A percentile compares a stretch with the other conserved stretches of the same genome.
Evolutionary conservation across 2,888 invertebrate genomes (phyloP).

Genomic region (Sinhomidia bicolor): DNA sequence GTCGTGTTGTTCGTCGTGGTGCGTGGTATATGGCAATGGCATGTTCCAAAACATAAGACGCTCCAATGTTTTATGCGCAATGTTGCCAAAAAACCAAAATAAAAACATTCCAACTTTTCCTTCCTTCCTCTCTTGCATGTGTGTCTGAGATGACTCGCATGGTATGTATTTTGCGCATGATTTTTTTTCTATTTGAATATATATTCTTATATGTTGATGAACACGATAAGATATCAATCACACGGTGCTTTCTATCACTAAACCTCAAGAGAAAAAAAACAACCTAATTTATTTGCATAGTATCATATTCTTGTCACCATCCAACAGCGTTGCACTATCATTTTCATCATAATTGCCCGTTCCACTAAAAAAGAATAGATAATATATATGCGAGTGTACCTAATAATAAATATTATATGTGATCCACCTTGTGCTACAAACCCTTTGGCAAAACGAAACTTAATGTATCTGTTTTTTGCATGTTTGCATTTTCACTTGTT

Average conservation of each 20-base stretch:
- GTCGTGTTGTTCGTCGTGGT: not conserved
- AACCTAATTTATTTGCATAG: slow-evolving; percentile 41
- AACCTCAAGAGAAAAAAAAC: not conserved
- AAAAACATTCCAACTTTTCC: slow-evolving; percentile 21
- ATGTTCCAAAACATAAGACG: slow-evolving; percentile 20
- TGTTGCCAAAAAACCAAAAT: slow-evolving; percentile 45
- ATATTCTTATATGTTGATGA: too few relatives aligned
- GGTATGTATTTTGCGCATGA: not conserved
- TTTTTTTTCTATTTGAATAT: too few relatives aligned
- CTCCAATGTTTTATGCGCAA: not conserved
- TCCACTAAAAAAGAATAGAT: slow-evolving; percentile 45
- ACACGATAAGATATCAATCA: too few relatives aligned
- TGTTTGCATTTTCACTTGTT: not conserved
- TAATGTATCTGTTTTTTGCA: not conserved
- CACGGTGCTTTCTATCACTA: not conserved
- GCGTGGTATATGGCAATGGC: not conserved
- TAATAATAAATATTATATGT: not conserved
- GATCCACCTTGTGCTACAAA: slow-evolving; percentile 69
- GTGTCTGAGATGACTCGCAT: not conserved
- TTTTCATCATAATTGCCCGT: slow-evolving; percentile 34
- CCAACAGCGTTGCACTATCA: slow-evolving; percentile 12
- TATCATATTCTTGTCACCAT: slow-evolving; percentile 35
- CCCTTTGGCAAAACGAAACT: slow-evolving; percentile 24
- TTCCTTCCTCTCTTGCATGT: not conserved
- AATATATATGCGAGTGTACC: not conserved